Percentiles rank a stretch among this genome's conserved stretches.
These are phyloP conservation scores for Druceiella hillmani DNA, from an alignment of 2,888 invertebrate species.

Conservation along the genomic window DNA sequence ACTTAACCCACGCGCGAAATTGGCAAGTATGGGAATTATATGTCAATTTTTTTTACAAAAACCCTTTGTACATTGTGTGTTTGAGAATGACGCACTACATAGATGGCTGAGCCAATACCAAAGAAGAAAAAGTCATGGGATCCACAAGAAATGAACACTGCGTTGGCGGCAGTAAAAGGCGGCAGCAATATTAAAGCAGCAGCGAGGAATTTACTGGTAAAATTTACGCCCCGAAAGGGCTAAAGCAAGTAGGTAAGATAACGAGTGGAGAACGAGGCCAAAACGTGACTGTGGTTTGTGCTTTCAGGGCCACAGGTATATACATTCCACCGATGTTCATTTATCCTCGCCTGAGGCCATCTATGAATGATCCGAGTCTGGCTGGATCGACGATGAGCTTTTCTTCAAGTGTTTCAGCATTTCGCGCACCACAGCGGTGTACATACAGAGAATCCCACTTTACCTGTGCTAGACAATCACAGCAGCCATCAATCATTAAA, in stretches of 20 bases:
- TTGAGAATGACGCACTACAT: too few species aligned
- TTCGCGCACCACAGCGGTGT: slow-evolving; percentile 22
- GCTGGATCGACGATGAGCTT: slow-evolving; percentile 23
- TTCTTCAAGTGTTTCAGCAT: slow-evolving; percentile 23
- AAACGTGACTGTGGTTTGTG: slow-evolving; percentile 3
- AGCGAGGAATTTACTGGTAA: too few species aligned
- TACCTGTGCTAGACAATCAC: slow-evolving; percentile 25
- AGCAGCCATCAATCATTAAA: slow-evolving; percentile 20
- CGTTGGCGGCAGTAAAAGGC: too few species aligned
- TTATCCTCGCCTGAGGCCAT: slow-evolving; percentile 1
- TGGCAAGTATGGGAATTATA: too few species aligned
- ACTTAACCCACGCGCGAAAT: too few species aligned
- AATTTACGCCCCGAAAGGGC: too few species aligned
- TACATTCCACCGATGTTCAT: neutral
- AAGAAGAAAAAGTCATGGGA: too few species aligned
- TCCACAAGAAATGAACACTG: too few species aligned
- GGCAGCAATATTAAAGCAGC: too few species aligned
- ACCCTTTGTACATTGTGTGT: too few species aligned
- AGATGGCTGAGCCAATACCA: too few species aligned
- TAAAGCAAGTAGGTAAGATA: slow-evolving; percentile 1
- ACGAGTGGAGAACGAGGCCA: slow-evolving; percentile 2
- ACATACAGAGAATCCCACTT: slow-evolving; percentile 18
- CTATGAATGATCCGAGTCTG: slow-evolving; percentile 3
- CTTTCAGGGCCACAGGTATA: slow-evolving; percentile 1
- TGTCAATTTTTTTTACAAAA: too few species aligned